Evolutionary conservation across 2,888 invertebrate genomes (phyloP), one percentile per base, ranked within the genome.

Genomic region (Spilarctia lutea): DNA sequence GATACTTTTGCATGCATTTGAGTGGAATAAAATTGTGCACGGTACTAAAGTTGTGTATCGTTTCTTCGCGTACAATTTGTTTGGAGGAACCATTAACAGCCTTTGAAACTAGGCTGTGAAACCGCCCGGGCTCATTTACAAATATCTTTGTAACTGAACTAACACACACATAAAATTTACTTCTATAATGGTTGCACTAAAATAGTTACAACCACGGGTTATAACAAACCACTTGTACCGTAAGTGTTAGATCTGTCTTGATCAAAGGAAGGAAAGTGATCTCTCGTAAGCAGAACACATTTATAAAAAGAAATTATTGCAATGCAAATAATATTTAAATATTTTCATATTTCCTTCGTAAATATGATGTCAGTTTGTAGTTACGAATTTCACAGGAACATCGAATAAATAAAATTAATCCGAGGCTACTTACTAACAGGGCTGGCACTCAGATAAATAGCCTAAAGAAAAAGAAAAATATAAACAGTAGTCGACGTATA

Each of bases 41-140:
- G 70, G 70, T 65, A 30, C 39, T 71, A 60, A 67, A 67, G 27
- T 30, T 42, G 11, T 56, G 11, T n/a, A n/a, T 66, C 48, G 68
- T 73, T 73, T 69, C 66, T 66, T 66, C 65, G 42, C 70, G 35
- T 68, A 68, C 65, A n/a, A 48, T 69, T 60, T 60, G 73, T 73
- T 68, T 24, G 48, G 6, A 60, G 65, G 65, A 27, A 73, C 69
- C 73, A 52, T 68, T 73, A 73, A 60, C 68, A 16, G 45, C 48
- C 73, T 73, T 69, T 69, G 52, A 69, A 65, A 35, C 24, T n/a
- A 30, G n/a, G 24, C 52, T 60, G 67, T 68, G 60, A 68, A 65
- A 20, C 24, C 48, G 20, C 27, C 11, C 11, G 33, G 60, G 4
- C 65, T 45, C 65, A 60, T 63, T 60, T n/a, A 52, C 33, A 48